Evolutionary conservation across 2,888 invertebrate species (phyloP), one percentile per base, ranked within the genome.

Genomic region (Pteria penguin): DNA sequence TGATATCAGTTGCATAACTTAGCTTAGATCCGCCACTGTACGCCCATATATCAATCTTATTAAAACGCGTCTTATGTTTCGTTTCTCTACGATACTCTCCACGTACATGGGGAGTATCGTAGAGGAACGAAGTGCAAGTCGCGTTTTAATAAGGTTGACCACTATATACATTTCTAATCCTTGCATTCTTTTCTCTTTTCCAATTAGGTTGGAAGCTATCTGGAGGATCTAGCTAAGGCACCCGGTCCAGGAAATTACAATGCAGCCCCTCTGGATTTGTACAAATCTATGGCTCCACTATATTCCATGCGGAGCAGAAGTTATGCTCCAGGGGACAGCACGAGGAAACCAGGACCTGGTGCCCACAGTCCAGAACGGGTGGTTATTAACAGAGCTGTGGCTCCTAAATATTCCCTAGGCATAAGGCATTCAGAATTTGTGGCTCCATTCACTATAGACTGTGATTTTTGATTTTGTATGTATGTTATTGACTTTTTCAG

Each of bases 311-410:
- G 96, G 69, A 95, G 95, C 58, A 94, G 97, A 72, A 95, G 95
- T 87, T 95, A 95, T 87, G 91, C 95, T 77, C 96, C 96, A 0
- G 94, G 94, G 14, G 96, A 97, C 92, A 95, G 95, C 80, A 95
- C 96, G 52, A 94, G 94, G 87, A 96, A 96, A 90, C 97, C 97
- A 29, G 98, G 97, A 80, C 98, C 98, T 76, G 98, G 97, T 86
- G 96, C 97, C 80, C 97, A 98, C 92, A 96, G 95, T 82, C 97
- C 97, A n/a, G 98, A 98, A 94, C 97, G 96, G 95, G 98, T 97
- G 93, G 83, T 82, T 75, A 83, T 84, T 27, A 86, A 82, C 68
- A 74, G 73, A 24, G 73, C 61, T n/a, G 71, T 80, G 14, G 85
- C 90, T 14, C 92, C 93, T 2, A 82, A 84, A 55, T 90, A 89